Conservation (phyloP, 2,888 invertebrate species). For the Tetropium fuscum region DNA sequence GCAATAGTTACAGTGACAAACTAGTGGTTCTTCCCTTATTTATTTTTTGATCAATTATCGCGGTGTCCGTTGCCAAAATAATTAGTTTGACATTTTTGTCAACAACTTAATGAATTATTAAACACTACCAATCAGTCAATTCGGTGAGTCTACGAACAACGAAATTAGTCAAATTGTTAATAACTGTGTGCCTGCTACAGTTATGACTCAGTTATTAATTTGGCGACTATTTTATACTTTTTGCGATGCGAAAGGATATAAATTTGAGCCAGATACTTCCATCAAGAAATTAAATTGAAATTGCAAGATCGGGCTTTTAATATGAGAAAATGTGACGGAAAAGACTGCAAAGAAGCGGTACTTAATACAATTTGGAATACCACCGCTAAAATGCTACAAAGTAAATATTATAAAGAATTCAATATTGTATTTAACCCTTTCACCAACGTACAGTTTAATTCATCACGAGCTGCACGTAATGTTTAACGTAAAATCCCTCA, state of each 20-base stretch:
- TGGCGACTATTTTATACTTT: not conserved
- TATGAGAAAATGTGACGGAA: not conserved
- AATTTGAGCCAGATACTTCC: conserved; percentile 8
- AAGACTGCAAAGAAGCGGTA: conserved; percentile 35
- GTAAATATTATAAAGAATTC: conserved; percentile 4
- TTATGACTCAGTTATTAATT: not conserved
- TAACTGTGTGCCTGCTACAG: not conserved
- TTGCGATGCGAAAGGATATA: conserved; percentile 5
- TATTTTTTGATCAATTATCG: too few species aligned
- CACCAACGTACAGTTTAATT: conserved; percentile 8
- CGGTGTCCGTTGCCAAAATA: too few species aligned
- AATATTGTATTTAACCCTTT: conserved; percentile 10
- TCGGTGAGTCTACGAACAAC: not conserved
- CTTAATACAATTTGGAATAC: conserved; percentile 39
- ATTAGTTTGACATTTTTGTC: too few species aligned
- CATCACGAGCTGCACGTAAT: not conserved
- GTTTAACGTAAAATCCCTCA: conserved; percentile 14
- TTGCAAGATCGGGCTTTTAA: too few species aligned
- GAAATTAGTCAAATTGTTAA: conserved; percentile 12
- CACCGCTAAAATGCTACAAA: conserved; percentile 14
- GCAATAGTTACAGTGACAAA: too few species aligned
- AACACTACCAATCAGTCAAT: too few species aligned
- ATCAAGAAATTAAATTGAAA: conserved; percentile 20
- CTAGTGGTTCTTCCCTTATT: too few species aligned
- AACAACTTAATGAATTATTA: too few species aligned